Evolutionary conservation across 2,113 vertebrate species (phyloP), one percentile per base, ranked within the genome.

Genomic region (Pygathrix nemaeus): DNA sequence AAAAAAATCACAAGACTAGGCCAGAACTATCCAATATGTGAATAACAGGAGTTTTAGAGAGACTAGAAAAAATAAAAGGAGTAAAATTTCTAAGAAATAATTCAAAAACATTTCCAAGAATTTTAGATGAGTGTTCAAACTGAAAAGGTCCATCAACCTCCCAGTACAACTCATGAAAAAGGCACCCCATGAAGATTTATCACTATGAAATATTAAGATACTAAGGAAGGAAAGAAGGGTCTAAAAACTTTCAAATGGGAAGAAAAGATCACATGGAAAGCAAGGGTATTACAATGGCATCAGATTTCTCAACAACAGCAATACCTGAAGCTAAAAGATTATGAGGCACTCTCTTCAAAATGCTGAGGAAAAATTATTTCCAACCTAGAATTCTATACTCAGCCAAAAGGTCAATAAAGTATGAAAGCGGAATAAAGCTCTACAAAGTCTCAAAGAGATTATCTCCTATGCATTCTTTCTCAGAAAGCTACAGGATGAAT

Each of bases 161-260:
- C 17, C 32, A 81, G 27, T 3, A 93, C 5, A 91, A 55, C 43
- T 70, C 59, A 94, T 52, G 43, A 43, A 38, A 30, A 16, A 68
- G n/a, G n/a, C 9, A 32, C 6, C 8, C 50, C 57, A 78, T 52
- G 43, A 45, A 88, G n/a, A 82, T 57, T 30, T 52, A 81, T n/a
- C 45, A 61, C 55, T 75, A 13, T 90, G 85, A 95, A 81, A 75
- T 75, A 75, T 82, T 43, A 88, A 91, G 57, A 83, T 72, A 94
- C 14, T 76, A 27, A 57, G 18, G 5, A 85, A 93, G 80, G 5
- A 59, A 4, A 48, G 5, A 81, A 66, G 86, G 8, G 32, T 70
- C 21, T 75, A 50, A 81, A 73, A 66, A 48, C 8, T 64, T 86
- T 38, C 32, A 75, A n/a, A 27, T 64, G 30, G 52, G 9, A 16